Evolutionary conservation across 2,113 vertebrate species (phyloP), one percentile per base, ranked within the genome.

Genomic region (Mobula birostris): DNA sequence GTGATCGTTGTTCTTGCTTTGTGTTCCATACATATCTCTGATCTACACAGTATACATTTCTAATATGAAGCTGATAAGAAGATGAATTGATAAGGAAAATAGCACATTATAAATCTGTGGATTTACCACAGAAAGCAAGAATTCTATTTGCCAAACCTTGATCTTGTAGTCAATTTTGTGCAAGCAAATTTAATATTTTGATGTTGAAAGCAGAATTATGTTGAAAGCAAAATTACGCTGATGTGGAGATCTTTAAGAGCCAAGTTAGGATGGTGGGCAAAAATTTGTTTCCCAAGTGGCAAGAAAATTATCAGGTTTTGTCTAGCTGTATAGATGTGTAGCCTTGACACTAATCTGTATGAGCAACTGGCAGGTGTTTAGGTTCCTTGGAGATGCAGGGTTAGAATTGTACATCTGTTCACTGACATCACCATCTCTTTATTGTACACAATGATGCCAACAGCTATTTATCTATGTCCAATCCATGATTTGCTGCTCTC

Each of bases 381-480:
- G 70, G 68, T n/a, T 76, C 70, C 68, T 93, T 6, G 4, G 91
- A 74, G 91, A 93, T 2, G 12, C 2, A 74, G 36, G 17, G 68
- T 74, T 93, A 74, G 90, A 21, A 4, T 36, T 74, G 36, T 40
- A 48, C 90, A 93, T 70, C 90, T 93, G 90, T 48, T 93, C 90
- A 93, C 19, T 48, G 36, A 70, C 66, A 93, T 91, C 66, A 36
- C 88, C 5, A 36, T 48, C n/a, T 74, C 19, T 72, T 93, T 90
- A 70, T 48, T 72, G 32, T 48, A 48, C 90, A 74, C 17, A 74
- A 48, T 72, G 66, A 74, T 93, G 90, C 68, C 66, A 93, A 93
- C 68, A 93, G 90, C 68, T 91, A 91, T 70, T 91, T 91, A 91
- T 91, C 88, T 74, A 7, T 48, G 36, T 72, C 68, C 90, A 93